phyloP scores from a whole-genome alignment of 2,797 vertebrate genomes.

The Bovichtus diacanthus region DNA sequence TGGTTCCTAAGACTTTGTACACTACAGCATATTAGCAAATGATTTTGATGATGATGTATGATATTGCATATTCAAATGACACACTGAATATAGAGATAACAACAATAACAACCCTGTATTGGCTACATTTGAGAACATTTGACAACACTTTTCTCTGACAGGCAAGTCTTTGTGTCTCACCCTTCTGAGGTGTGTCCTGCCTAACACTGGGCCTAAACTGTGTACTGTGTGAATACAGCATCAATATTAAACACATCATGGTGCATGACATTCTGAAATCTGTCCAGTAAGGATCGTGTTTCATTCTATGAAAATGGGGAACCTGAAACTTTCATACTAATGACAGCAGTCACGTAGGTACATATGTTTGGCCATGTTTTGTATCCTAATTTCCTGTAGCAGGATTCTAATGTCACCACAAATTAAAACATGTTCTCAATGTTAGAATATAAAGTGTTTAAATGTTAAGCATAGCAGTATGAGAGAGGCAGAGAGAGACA shows the following conservation, averaged over 20 bases:
- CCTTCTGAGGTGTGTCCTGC: too few species aligned
- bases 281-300: background rate
- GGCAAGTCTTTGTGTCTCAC: too few species aligned
- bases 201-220: too few species aligned
- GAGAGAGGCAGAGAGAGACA: background rate
- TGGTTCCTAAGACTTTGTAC: background rate
- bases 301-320: background rate
- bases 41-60: background rate
- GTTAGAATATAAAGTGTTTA: background rate
- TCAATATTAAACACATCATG: background rate
- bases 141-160: too few species aligned
- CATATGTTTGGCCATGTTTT: background rate
- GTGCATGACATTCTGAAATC: background rate
- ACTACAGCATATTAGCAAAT: background rate
- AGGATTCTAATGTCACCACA: background rate
- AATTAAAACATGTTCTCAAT: background rate
- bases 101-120: too few species aligned
- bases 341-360: background rate
- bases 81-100: background rate
- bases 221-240: constrained; percentile 16
- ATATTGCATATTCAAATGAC: background rate
- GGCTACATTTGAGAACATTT: too few species aligned
- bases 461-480: background rate
- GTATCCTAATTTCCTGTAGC: background rate
- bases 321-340: constrained; percentile 10